Evolutionary conservation across 1,140 invertebrate genomes (phyloP).

Genomic region (Aphidius gifuensis): DNA sequence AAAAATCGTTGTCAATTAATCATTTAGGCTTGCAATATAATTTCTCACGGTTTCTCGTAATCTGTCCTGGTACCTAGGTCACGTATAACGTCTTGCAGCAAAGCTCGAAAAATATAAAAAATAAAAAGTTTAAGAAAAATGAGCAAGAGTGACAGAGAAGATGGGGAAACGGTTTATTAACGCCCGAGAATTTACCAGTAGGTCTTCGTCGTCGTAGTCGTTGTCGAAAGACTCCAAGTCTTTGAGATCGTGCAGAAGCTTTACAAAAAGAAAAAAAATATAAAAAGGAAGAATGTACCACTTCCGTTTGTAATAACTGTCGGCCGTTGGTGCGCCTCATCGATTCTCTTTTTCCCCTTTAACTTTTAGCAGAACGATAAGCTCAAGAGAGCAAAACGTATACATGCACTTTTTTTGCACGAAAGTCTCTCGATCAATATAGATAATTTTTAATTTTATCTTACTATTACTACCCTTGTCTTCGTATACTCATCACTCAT

Average conservation of each 20-base stretch:
- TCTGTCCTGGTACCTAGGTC: slow-evolving; percentile 22
- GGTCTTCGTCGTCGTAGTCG: too few species aligned
- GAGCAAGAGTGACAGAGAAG: too few species aligned
- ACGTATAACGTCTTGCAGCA: slow-evolving; percentile 16
- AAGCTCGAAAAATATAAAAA: background rate
- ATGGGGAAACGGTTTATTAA: slow-evolving; percentile 20
- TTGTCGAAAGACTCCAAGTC: slow-evolving; percentile 9
- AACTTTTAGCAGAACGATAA: too few species aligned
- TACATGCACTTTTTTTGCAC: too few species aligned
- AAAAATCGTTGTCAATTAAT: slow-evolving; percentile 19
- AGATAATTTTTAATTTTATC: too few species aligned
- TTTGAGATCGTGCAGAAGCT: slow-evolving; percentile 11
- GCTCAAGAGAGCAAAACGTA: too few species aligned
- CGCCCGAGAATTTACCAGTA: slow-evolving; percentile 8
- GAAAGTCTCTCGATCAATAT: too few species aligned
- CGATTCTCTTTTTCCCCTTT: slow-evolving; percentile 16
- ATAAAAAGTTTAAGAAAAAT: too few species aligned
- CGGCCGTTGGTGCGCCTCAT: slow-evolving; percentile 13
- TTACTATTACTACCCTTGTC: too few species aligned
- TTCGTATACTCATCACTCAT: too few species aligned
- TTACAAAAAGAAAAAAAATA: background rate
- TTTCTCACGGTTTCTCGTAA: slow-evolving; percentile 25
- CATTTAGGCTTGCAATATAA: slow-evolving; percentile 20
- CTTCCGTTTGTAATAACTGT: slow-evolving; percentile 24
- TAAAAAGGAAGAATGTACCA: slow-evolving; percentile 2